Evolutionary conservation across 2,797 vertebrate genomes (phyloP), one percentile per base, ranked within the genome.

Genomic region (Microctenopoma lineatum): DNA sequence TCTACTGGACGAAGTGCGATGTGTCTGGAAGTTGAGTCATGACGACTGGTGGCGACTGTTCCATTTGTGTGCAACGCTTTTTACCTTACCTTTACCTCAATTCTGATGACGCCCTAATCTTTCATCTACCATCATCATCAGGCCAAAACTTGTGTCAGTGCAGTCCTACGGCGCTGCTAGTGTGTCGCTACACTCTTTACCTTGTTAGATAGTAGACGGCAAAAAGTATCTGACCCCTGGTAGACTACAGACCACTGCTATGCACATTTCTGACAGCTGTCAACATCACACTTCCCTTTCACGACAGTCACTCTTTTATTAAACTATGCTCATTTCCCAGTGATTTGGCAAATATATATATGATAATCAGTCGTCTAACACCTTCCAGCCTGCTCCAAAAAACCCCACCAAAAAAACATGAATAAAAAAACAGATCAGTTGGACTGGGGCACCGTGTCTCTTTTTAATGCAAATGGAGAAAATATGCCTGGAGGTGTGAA

Each of bases 181-280:
- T 25, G 18, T 54, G 36, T 12, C 36, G 12, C 10, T 11, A 38
- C 10, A 38, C 36, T 34, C 32, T 34, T 34, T 2, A 34, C 32
- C 7, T 42, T 59, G 53, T 38, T 16, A 47, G 18, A 55, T 41
- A 56, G 51, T 9, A 8, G 15, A 50, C 34, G 57, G 34, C 5
- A 36, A 47, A 7, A 44, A 53, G 46, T 45, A 73, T 59, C 0
- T 9, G 32, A 39, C 67, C 53, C 39, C 47, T 13, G 1, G 12
- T 58, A 29, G 34, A 61, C 38, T 48, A 25, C 53, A 3, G 10
- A 59, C 42, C 4, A 16, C 15, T n/a, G 15, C 42, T 16, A 41
- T 56, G 58, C 61, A n/a, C n/a, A 71, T 61, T 77, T 47, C 12
- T 44, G 52, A 70, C 62, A 64, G 67, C 66, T 67, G 73, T 59